These are phyloP conservation scores for Drosophila monieri DNA, from an alignment of 2,888 invertebrate species.

Conservation along the genomic window DNA sequence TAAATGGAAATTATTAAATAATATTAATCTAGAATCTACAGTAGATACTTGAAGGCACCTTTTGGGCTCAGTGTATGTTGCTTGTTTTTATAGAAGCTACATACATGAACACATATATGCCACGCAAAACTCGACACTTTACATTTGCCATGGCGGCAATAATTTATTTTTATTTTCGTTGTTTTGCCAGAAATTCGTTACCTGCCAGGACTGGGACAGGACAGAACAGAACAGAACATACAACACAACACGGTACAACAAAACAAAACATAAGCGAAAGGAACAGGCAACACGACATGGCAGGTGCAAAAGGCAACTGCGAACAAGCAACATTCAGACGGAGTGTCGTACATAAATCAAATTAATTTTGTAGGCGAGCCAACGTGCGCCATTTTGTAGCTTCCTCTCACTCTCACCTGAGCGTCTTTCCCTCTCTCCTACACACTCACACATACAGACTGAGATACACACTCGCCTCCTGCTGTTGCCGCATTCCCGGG, in stretches of 20 bases:
- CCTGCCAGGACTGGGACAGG: slow-evolving; percentile 49
- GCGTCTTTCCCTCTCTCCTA: slow-evolving; percentile 1
- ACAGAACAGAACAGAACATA: slow-evolving; percentile 27
- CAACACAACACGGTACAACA: slow-evolving; percentile 13
- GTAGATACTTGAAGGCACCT: too few relatives aligned
- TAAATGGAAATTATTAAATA: not conserved
- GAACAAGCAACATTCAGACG: slow-evolving; percentile 48
- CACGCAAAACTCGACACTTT: slow-evolving; percentile 76
- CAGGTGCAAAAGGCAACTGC: slow-evolving; percentile 47
- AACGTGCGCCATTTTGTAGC: slow-evolving; percentile 74
- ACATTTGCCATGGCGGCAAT: slow-evolving; percentile 70
- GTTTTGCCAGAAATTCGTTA: slow-evolving; percentile 74
- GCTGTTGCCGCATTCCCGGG: slow-evolving; percentile 12
- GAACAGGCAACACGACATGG: slow-evolving; percentile 43
- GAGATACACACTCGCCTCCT: not conserved
- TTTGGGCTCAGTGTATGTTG: slow-evolving; percentile 20
- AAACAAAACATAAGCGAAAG: slow-evolving; percentile 5
- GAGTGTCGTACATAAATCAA: slow-evolving; percentile 76
- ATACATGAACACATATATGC: slow-evolving; percentile 63
- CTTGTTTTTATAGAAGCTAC: slow-evolving; percentile 73
- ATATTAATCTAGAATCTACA: not conserved
- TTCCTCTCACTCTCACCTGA: slow-evolving; percentile 8
- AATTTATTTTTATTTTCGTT: slow-evolving; percentile 73
- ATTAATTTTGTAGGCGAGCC: slow-evolving; percentile 79
- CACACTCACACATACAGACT: not conserved